phyloP scores from a whole-genome alignment of 2,797 vertebrate genomes.

The Tokudaia muenninki region DNA sequence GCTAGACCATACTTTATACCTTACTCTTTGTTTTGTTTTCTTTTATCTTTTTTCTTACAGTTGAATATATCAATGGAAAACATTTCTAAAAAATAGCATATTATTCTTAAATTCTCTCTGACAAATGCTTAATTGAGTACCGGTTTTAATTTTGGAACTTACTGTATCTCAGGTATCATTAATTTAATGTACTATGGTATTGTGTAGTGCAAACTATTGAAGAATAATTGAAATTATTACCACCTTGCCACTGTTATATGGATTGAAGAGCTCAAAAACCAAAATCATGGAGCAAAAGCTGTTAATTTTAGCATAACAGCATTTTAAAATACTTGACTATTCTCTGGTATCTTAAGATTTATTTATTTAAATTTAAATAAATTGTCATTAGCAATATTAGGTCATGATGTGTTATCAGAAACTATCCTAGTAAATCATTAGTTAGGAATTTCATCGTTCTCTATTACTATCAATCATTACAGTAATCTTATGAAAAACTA shows the following conservation, averaged over 20 bases:
- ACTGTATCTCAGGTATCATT: neutral
- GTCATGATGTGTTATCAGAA: neutral
- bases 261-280: neutral
- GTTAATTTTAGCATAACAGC: neutral
- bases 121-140: neutral
- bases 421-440: neutral
- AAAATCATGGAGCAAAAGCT: neutral
- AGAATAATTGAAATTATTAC: constrained; percentile 35
- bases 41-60: neutral
- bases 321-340: neutral
- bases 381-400: neutral
- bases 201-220: neutral
- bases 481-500: neutral
- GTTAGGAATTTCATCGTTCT: neutral
- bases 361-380: constrained; percentile 12
- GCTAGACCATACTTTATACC: neutral
- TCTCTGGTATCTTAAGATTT: neutral
- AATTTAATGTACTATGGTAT: neutral
- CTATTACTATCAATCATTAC: neutral
- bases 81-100: neutral
- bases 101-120: neutral
- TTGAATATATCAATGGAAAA: neutral
- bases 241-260: neutral
- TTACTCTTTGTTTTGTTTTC: neutral
- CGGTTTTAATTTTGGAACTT: neutral